Evolutionary conservation across 1,140 invertebrate species (phyloP).

Genomic region (Carposina sasakii): DNA sequence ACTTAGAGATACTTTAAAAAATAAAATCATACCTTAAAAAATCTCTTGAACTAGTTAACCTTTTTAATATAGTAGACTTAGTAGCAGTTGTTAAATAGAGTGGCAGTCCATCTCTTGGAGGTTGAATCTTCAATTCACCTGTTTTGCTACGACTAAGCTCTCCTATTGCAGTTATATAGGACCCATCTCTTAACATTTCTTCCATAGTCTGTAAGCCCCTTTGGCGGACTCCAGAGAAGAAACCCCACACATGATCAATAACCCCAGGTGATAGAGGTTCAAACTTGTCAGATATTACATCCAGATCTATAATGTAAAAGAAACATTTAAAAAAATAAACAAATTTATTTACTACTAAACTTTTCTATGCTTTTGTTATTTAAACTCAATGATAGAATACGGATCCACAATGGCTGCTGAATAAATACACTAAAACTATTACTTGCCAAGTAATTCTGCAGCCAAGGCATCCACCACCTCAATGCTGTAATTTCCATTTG

Average conservation of each 20-base stretch:
- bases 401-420: too few species aligned
- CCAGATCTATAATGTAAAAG: constrained; percentile 74
- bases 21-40: constrained; percentile 67
- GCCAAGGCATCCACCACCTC: constrained; percentile 82
- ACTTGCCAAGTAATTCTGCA: constrained; percentile 78
- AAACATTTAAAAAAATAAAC: neutral
- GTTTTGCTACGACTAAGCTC: constrained; percentile 76
- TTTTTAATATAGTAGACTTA: constrained; percentile 77
- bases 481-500: constrained; percentile 75
- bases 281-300: constrained; percentile 84
- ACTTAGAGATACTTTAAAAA: constrained; percentile 1
- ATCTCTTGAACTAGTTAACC: constrained; percentile 78
- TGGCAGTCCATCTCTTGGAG: constrained; percentile 78
- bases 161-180: constrained; percentile 83
- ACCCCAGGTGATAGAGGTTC: constrained; percentile 80
- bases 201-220: constrained; percentile 85
- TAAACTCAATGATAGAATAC: constrained; percentile 2
- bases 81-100: constrained; percentile 82
- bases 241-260: constrained; percentile 85
- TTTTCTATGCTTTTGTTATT: neutral
- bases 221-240: constrained; percentile 82
- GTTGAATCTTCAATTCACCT: constrained; percentile 76
- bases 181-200: constrained; percentile 83
- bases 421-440: too few species aligned
- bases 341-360: neutral